Evolutionary conservation across 2,888 invertebrate genomes (phyloP).

Genomic region (Celastrina argiolus): DNA sequence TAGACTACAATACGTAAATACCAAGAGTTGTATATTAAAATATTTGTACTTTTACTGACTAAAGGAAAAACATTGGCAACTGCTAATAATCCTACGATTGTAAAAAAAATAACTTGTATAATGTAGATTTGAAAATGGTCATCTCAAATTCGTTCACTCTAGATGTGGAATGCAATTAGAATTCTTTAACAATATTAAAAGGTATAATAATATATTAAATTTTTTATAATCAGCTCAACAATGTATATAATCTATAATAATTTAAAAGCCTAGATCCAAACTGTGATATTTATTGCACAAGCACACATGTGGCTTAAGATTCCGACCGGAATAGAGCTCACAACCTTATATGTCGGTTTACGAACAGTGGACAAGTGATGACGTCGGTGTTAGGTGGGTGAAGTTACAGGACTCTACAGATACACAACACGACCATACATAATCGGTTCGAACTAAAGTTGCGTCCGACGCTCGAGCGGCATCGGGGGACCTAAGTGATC

Average conservation of each 20-base stretch:
- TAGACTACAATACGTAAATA: constrained; percentile 78
- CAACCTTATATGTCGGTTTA: constrained; percentile 73
- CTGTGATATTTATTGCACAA: constrained; percentile 80
- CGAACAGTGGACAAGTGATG: constrained; percentile 54
- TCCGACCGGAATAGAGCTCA: constrained; percentile 77
- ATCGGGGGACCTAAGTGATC: constrained; percentile 8
- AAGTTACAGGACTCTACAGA: constrained; percentile 32
- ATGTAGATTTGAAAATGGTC: constrained; percentile 77
- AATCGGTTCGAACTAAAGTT: constrained; percentile 3
- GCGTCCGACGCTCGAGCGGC: constrained; percentile 3
- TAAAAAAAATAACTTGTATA: constrained; percentile 77
- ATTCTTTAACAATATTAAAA: constrained; percentile 80
- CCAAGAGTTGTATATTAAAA: constrained; percentile 81
- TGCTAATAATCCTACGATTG: constrained; percentile 76
- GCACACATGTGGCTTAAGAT: constrained; percentile 77
- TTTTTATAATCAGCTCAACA: constrained; percentile 80
- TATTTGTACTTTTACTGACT: constrained; percentile 91
- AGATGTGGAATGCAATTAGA: constrained; percentile 79
- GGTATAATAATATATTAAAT: constrained; percentile 80
- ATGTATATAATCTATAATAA: constrained; percentile 81
- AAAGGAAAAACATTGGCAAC: constrained; percentile 82
- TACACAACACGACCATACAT: constrained; percentile 18
- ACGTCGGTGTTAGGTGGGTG: constrained; percentile 54
- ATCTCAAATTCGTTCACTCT: constrained; percentile 78
- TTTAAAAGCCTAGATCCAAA: constrained; percentile 80